These are phyloP conservation scores for Lottia gigantea DNA, from an alignment of 2,888 invertebrate species.

Conservation along the genomic window DNA sequence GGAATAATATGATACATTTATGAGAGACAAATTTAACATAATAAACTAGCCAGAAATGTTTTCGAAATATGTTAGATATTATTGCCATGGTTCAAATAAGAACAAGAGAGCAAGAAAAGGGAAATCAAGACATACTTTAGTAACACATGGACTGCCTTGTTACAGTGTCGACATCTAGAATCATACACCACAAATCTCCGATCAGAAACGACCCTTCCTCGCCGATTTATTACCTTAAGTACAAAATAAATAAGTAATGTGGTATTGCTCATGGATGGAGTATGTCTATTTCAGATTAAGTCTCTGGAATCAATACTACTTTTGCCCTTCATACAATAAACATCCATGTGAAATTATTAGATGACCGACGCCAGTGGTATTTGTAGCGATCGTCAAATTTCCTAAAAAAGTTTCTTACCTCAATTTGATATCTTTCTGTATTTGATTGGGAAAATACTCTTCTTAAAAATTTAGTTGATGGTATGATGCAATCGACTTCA, in stretches of 20 bases:
- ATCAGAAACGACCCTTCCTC: neutral
- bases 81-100: neutral
- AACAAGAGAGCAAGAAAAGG: neutral
- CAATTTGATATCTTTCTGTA: constrained; percentile 26
- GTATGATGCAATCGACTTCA: neutral
- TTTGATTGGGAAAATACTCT: neutral
- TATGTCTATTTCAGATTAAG: neutral
- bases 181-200: neutral
- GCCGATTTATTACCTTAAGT: neutral
- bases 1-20: no score
- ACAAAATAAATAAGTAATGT: neutral
- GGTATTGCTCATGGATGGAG: no score
- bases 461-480: neutral
- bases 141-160: neutral
- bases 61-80: no score
- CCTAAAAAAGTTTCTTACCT: constrained; percentile 23
- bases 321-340: no score
- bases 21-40: no score
- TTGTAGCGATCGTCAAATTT: no score
- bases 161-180: neutral
- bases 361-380: no score
- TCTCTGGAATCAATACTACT: no score
- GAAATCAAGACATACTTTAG: neutral
- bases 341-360: no score
- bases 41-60: no score